Percentiles rank a stretch among this genome's conserved stretches.
These are phyloP conservation scores for Rhinophrynus dorsalis DNA, from an alignment of 2,797 vertebrate species.

Conservation along the genomic window DNA sequence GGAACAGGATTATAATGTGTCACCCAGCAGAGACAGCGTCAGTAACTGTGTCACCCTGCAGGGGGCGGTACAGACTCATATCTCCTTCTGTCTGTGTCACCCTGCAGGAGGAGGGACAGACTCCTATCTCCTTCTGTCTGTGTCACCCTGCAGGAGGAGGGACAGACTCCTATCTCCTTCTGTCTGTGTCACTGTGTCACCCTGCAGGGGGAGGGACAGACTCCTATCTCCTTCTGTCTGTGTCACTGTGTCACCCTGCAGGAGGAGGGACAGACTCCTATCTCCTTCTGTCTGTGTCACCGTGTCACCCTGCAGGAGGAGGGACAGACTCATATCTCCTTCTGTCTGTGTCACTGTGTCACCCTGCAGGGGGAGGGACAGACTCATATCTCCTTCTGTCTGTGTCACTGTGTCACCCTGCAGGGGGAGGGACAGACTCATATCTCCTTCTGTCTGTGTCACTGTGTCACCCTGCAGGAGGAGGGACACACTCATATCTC, in stretches of 20 bases:
- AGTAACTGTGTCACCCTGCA: no score
- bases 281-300: not conserved
- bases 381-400: no score
- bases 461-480: no score
- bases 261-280: not conserved
- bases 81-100: not conserved
- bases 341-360: not conserved
- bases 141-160: not conserved
- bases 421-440: no score
- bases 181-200: not conserved
- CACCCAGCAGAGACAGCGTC: no score
- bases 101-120: no score
- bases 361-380: not conserved
- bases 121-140: not conserved
- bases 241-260: no score
- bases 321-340: not conserved
- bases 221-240: no score
- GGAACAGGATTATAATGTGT: not conserved
- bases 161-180: not conserved
- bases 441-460: no score
- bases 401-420: not conserved
- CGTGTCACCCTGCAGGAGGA: no score
- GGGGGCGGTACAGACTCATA: not conserved
- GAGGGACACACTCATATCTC: not conserved
- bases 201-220: no score